Base-by-base conservation (phyloP, 1,140 invertebrate genomes). In the Lucilia sericata region DNA sequence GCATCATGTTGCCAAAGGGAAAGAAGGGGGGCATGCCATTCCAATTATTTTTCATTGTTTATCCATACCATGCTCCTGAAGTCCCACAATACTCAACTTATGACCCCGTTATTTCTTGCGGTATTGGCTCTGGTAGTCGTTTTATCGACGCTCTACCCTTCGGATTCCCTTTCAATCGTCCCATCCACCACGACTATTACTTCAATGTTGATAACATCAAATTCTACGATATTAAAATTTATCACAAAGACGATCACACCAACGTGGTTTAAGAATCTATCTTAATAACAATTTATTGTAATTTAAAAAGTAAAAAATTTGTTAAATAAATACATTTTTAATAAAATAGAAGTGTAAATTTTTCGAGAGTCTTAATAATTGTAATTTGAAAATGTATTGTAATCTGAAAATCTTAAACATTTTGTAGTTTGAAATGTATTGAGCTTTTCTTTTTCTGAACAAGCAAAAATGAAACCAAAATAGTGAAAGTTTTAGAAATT, bases 101-200 rank as follows among this genome's bases (percentile, higher is more conserved):
- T 85, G 89, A 91, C 85, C 87, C 86, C 5, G 74, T 88, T 75
- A 74, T 90, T 76, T 87, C 86, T 82, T 89, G 90, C 81, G 92
- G 92, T 17, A 80, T 92, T 36, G 91, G 91, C 7, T 88, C 91
- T 82, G 92, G 92, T 2, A 87, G 90, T 49, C 87, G 91, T 36
- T 89, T 91, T 78, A 85, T 91, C 30, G 93, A 93, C 86, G 87
- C 90, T 81, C 89, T 92, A 78, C 92, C 94, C 65, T 93, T 94
- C 86, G 94, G 94, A 14, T 95, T 93, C 91, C 94, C 94, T 30
- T 94, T 95, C 86, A 95, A 95, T 87, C 92, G 94, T 82, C 93
- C 93, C 25, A 92, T 94, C 82, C 88, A 92, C 83, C 92, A 92
- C 74, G 88, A 91, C 85, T 92, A 92, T 88, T 88, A 90, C 87